Conservation (phyloP, 2,113 vertebrate species). For the Tragelaphus scriptus region DNA sequence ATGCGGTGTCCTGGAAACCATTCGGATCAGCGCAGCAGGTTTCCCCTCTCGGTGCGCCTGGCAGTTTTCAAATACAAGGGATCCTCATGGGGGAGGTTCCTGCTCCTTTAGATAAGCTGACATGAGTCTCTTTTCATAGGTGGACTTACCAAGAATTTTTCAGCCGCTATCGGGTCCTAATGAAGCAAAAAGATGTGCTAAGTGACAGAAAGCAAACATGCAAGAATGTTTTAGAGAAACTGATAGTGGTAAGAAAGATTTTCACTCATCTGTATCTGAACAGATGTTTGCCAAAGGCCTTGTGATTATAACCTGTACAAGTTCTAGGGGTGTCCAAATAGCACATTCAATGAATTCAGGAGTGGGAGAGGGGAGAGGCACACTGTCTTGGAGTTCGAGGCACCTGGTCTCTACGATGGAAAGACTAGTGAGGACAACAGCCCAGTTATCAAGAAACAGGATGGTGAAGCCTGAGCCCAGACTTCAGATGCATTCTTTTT, state of each 20-base stretch:
- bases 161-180: slow-evolving; percentile 96
- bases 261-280: slow-evolving; percentile 16
- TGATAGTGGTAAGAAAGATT: slow-evolving; percentile 88
- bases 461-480: background rate
- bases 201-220: slow-evolving; percentile 94
- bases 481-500: background rate
- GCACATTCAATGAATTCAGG: background rate
- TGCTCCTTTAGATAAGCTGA: background rate
- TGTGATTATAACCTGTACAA: background rate
- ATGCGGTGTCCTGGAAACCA: slow-evolving; percentile 97
- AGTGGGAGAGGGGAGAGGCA: no score
- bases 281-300: background rate
- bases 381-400: background rate
- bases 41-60: slow-evolving; percentile 93
- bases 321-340: background rate
- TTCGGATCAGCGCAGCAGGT: slow-evolving; percentile 96
- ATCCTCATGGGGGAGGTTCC: background rate
- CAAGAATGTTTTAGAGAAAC: slow-evolving; percentile 94
- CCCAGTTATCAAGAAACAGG: background rate
- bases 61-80: background rate
- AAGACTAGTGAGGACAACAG: background rate
- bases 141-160: slow-evolving; percentile 99
- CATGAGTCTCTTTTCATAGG: slow-evolving; percentile 76
- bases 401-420: background rate
- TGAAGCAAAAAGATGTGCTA: slow-evolving; percentile 97